Percentiles rank a stretch among this genome's conserved stretches.
Evolutionary conservation across 2,888 invertebrate genomes (phyloP).

Genomic region (Parnassius glacialis): DNA sequence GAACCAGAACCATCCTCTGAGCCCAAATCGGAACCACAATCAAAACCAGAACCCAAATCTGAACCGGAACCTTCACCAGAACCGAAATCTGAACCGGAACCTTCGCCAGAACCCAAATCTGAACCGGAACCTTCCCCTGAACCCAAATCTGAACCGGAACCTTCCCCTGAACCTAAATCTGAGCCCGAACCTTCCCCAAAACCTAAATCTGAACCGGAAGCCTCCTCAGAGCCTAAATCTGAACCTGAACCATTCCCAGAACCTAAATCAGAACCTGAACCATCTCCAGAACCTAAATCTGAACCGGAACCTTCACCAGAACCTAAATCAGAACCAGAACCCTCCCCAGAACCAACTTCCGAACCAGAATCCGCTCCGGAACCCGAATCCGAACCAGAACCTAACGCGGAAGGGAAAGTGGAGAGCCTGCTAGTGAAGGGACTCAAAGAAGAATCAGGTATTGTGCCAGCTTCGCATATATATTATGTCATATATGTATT

Average conservation of each 20-base stretch:
- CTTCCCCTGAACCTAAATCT: conserved; percentile 56
- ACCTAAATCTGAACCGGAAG: conserved; percentile 47
- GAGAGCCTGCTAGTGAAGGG: conserved; percentile 76
- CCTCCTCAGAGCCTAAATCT: conserved; percentile 52
- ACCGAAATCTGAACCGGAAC: conserved; percentile 52
- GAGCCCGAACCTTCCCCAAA: conserved; percentile 45
- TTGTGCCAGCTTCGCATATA: conserved; percentile 63
- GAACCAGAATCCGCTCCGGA: conserved; percentile 49
- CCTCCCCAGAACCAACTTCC: conserved; percentile 50
- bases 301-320: conserved; percentile 62
- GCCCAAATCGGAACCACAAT: conserved; percentile 48
- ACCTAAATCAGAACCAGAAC: conserved; percentile 68
- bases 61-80: conserved; percentile 51
- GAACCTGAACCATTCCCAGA: conserved; percentile 44
- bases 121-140: conserved; percentile 56
- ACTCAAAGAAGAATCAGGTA: conserved; percentile 75
- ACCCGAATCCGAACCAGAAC: conserved; percentile 56
- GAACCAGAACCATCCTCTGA: conserved; percentile 53
- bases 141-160: conserved; percentile 61
- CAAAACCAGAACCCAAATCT: conserved; percentile 57
- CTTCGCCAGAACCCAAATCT: conserved; percentile 61
- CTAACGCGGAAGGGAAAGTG: conserved; percentile 68
- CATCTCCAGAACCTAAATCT: conserved; percentile 52
- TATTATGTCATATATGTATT: not conserved
- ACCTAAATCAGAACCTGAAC: conserved; percentile 54